phyloP scores from a whole-genome alignment of 2,888 invertebrate species.

The Orthosia gothica region DNA sequence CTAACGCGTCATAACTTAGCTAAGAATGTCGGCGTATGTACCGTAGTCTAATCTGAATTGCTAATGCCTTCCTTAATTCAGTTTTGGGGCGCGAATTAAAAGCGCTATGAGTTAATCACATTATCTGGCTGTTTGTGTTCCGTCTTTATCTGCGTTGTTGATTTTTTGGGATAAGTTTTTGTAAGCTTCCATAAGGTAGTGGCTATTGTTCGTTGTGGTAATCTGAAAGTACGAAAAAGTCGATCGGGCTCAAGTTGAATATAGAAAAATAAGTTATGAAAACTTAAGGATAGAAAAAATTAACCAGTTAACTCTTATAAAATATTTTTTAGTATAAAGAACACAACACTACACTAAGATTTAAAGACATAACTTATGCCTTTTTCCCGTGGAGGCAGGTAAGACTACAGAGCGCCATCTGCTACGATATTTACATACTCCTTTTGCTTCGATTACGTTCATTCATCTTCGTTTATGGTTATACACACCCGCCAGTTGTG shows the following conservation, averaged over 20 bases:
- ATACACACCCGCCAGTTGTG: too few species aligned
- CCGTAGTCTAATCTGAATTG: conserved; percentile 73
- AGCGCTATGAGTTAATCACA: conserved; percentile 75
- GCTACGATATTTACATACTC: too few species aligned
- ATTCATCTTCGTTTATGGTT: too few species aligned
- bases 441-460: too few species aligned
- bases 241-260: background rate
- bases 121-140: conserved; percentile 68
- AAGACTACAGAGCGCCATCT: too few species aligned
- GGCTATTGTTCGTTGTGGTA: background rate
- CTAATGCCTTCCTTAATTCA: conserved; percentile 79
- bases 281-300: background rate
- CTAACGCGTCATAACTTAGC: conserved; percentile 55
- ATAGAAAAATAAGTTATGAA: background rate
- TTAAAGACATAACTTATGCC: too few species aligned
- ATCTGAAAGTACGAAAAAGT: background rate
- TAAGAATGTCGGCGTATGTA: conserved; percentile 59
- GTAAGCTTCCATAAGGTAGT: conserved; percentile 2
- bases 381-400: too few species aligned
- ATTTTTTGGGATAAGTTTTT: conserved; percentile 36
- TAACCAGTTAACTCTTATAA: background rate
- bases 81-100: conserved; percentile 72
- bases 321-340: too few species aligned
- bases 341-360: too few species aligned
- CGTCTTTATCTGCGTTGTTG: conserved; percentile 36